Base-by-base conservation (phyloP, 2,888 invertebrate genomes). In the Odontomyia ornata region DNA sequence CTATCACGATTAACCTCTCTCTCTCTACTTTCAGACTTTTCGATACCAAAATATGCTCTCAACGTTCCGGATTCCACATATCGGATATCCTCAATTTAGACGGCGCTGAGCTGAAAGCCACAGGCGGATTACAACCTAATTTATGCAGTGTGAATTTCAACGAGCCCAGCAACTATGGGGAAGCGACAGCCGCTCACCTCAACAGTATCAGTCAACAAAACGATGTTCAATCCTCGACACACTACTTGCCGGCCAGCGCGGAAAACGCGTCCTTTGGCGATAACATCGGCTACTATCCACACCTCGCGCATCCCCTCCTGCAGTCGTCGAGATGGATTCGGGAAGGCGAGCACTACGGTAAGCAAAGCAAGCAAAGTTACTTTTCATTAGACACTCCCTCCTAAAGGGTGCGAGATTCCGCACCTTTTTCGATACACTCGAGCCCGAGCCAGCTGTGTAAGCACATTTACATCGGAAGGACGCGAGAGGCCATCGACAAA, bases 21-120 rank as follows among this genome's bases (percentile, higher is more conserved):
- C n/a, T 9, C 9, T 36, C 36, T 36, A 36, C 9, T 89, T 89
- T 13, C 89, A 95, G 95, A 83, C 88, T 95, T 78, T 88, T 95
- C 85, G 95, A 95, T 85, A 93, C 85, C 62, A 86, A 86, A 82
- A 83, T 86, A 76, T 86, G 85, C 11, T 91, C 92, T 75, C 92
- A 92, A 81, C 90, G 94, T 0, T 92, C 92, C 60, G 94, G 96
- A 79, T 97, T 97, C 87, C 95, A 95, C 83, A 97, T 97, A 83
- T 95, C 96, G 82, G 97, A 97, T 86, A 97, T 97, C 83, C 89
- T 97, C 83, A 96, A 97, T 82, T 89, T 97, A 82, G 96, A 96
- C 83, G 94, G 94, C 81, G 89, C 84, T 15, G 85, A 86, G 52
- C 80, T 86, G 28, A 86, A 86, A 80, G 78, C 76, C 18, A 72